Conservation (phyloP, 1,140 invertebrate species). For the Drosophila albomicans region DNA sequence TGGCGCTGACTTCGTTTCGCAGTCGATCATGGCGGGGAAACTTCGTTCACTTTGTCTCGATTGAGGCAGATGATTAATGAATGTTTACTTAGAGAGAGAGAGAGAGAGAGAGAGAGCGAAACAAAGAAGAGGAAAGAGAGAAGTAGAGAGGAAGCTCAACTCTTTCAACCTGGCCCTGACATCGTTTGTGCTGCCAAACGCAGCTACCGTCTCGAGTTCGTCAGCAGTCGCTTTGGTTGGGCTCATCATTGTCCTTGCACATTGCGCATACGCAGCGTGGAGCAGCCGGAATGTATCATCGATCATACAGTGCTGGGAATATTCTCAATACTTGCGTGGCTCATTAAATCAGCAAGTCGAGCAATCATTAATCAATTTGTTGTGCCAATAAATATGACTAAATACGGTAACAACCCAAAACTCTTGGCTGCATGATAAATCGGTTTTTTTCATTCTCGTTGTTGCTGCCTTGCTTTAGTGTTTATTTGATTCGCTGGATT, state of each 20-base stretch:
- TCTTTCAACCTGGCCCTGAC: constrained; percentile 51
- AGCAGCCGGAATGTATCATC: constrained; percentile 36
- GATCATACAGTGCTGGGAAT: constrained; percentile 52
- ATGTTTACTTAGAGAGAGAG: constrained; percentile 27
- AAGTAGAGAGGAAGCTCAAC: background rate
- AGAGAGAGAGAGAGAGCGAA: background rate
- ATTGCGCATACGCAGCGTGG: constrained; percentile 51
- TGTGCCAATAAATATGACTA: constrained; percentile 77
- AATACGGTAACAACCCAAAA: constrained; percentile 61
- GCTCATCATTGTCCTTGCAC: constrained; percentile 31
- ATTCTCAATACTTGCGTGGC: constrained; percentile 59
- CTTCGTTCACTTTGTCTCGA: constrained; percentile 26
- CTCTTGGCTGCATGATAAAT: constrained; percentile 66
- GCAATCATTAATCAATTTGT: constrained; percentile 78
- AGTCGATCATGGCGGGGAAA: constrained; percentile 30
- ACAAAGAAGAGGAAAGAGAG: background rate
- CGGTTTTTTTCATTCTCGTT: constrained; percentile 27
- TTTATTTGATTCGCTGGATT: constrained; percentile 8
- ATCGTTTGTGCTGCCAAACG: constrained; percentile 40
- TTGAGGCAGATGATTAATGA: constrained; percentile 52
- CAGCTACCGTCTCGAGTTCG: constrained; percentile 49
- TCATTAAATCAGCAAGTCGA: constrained; percentile 35
- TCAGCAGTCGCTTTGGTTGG: constrained; percentile 34
- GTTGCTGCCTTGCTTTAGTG: constrained; percentile 25
- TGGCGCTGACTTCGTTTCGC: constrained; percentile 28